Evolutionary conservation across 2,113 vertebrate genomes (phyloP).

Genomic region (Psittacula cyanocephala): DNA sequence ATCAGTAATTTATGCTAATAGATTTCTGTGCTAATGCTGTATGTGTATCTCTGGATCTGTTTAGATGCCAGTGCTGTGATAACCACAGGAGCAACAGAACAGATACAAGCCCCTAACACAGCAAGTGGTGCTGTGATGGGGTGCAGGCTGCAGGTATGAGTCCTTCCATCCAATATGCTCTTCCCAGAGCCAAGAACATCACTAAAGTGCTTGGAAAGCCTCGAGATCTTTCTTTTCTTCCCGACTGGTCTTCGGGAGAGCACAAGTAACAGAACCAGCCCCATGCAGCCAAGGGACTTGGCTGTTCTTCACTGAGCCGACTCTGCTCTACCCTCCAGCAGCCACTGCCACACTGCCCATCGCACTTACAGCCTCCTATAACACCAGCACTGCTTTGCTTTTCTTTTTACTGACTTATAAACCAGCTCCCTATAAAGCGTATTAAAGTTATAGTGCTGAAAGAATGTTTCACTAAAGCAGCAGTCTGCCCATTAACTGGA

Average conservation of each 20-base stretch:
- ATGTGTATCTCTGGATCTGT: not conserved
- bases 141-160: not conserved
- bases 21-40: not conserved
- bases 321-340: not conserved
- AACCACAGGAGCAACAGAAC: not conserved
- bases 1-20: conserved; percentile 51
- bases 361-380: not conserved
- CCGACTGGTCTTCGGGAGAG: not conserved
- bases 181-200: not conserved
- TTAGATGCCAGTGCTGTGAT: not conserved
- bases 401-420: conserved; percentile 43
- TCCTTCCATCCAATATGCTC: fast-evolving
- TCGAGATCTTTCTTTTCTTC: not conserved
- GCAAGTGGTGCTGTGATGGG: not conserved
- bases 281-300: not conserved
- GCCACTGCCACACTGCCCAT: not conserved
- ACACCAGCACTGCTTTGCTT: not conserved
- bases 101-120: not conserved
- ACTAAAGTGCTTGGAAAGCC: fast-evolving
- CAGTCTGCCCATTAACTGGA: fast-evolving
- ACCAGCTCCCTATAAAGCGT: conserved; percentile 49
- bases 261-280: not conserved
- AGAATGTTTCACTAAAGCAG: not conserved
- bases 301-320: not conserved
- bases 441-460: conserved; percentile 22